phyloP scores from a whole-genome alignment of 1,140 invertebrate genomes.

The Sogatella furcifera region DNA sequence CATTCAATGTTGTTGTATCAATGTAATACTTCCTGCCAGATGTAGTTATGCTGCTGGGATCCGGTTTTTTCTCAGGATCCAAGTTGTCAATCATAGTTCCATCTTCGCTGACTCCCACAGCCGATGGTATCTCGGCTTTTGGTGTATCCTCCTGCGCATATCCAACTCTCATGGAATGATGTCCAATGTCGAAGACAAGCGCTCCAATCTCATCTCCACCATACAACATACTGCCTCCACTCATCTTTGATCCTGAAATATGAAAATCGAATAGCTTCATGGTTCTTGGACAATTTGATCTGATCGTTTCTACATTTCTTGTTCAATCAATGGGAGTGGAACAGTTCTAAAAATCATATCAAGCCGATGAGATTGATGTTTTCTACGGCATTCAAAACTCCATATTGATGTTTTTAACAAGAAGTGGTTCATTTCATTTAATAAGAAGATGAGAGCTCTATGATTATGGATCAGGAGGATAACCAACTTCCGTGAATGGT shows the following conservation, averaged over 20 bases:
- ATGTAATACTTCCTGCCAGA: constrained; percentile 58
- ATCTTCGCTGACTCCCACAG: constrained; percentile 57
- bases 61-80: constrained; percentile 45
- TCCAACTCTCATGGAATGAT: constrained; percentile 74
- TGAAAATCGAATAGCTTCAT: not conserved
- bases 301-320: no score
- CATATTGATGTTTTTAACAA: no score
- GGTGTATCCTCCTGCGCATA: constrained; percentile 84
- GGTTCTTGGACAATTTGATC: no score
- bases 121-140: constrained; percentile 72
- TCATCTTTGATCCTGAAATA: constrained; percentile 18
- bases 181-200: constrained; percentile 91
- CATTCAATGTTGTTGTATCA: constrained; percentile 71
- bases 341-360: no score
- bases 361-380: no score
- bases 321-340: no score
- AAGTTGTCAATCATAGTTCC: constrained; percentile 44
- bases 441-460: no score
- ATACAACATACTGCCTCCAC: constrained; percentile 55
- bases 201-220: constrained; percentile 96
- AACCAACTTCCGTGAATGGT: no score
- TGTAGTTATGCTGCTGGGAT: constrained; percentile 32
- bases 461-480: no score
- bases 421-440: no score
- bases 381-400: no score